A percentile compares a stretch with the other conserved stretches of the same genome.
Conservation (phyloP, 2,113 vertebrate genomes). For the Amphilophus citrinellus region DNA sequence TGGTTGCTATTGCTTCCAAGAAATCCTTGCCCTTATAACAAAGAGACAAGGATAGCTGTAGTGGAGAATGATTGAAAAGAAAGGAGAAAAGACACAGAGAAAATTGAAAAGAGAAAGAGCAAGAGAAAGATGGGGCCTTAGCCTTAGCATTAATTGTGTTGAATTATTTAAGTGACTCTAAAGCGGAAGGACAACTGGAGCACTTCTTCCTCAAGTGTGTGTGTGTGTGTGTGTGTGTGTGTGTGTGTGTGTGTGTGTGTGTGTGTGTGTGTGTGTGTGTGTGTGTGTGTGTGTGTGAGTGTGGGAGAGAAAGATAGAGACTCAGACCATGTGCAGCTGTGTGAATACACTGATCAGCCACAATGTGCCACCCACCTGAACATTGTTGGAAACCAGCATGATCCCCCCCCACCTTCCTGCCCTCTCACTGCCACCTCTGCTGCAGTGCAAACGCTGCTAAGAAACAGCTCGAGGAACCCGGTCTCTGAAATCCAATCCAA, state of each 20-base stretch:
- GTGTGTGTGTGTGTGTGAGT: constrained; percentile 5
- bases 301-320: neutral
- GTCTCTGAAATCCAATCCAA: neutral
- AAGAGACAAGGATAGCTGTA: neutral
- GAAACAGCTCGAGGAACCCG: neutral
- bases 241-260: neutral
- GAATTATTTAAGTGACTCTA: constrained; percentile 78
- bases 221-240: constrained; percentile 9
- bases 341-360: neutral
- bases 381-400: neutral
- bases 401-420: neutral
- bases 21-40: neutral
- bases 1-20: neutral
- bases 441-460: neutral
- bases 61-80: constrained; percentile 6
- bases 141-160: constrained; percentile 72
- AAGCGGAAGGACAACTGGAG: constrained; percentile 57
- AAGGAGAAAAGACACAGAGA: constrained; percentile 36
- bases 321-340: neutral
- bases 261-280: constrained; percentile 10
- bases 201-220: constrained; percentile 30
- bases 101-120: constrained; percentile 14
- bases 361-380: constrained; percentile 2
- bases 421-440: neutral
- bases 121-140: constrained; percentile 39